phyloP scores from a whole-genome alignment of 2,888 invertebrate species.

The Agriopis marginaria region DNA sequence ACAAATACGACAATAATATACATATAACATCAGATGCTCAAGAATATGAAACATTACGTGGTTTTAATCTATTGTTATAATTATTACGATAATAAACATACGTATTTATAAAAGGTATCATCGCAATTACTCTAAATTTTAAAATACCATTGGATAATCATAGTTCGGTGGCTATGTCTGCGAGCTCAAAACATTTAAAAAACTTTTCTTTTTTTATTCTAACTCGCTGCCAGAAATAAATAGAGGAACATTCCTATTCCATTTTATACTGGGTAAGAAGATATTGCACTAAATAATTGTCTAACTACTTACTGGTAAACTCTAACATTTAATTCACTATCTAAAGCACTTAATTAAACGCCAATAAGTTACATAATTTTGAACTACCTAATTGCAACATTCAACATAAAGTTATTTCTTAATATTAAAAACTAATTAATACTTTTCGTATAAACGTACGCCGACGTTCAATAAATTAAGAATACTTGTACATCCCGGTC shows the following conservation, averaged over 20 bases:
- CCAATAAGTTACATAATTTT: slow-evolving; percentile 36
- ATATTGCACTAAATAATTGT: slow-evolving; percentile 56
- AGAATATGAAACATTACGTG: no score
- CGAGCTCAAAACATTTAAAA: slow-evolving; percentile 15
- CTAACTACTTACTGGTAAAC: slow-evolving; percentile 46
- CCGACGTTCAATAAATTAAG: slow-evolving; percentile 53
- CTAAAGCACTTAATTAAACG: slow-evolving; percentile 38
- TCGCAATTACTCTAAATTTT: slow-evolving; percentile 16
- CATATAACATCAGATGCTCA: no score
- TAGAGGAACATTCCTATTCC: slow-evolving; percentile 47
- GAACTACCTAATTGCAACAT: slow-evolving; percentile 36
- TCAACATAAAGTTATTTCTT: slow-evolving; percentile 18
- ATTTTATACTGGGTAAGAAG: slow-evolving; percentile 48
- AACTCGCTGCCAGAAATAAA: slow-evolving; percentile 50
- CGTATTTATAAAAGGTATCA: neutral
- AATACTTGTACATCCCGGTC: slow-evolving; percentile 82
- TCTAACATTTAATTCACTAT: slow-evolving; percentile 37
- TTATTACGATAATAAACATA: no score
- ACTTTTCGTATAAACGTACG: slow-evolving; percentile 47
- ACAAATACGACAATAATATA: neutral
- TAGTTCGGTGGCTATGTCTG: slow-evolving; percentile 30
- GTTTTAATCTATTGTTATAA: no score
- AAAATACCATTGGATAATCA: slow-evolving; percentile 26
- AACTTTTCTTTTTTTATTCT: slow-evolving; percentile 3
- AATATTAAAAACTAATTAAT: slow-evolving; percentile 48